phyloP scores from a whole-genome alignment of 2,113 vertebrate species.

The Podarcis muralis region DNA sequence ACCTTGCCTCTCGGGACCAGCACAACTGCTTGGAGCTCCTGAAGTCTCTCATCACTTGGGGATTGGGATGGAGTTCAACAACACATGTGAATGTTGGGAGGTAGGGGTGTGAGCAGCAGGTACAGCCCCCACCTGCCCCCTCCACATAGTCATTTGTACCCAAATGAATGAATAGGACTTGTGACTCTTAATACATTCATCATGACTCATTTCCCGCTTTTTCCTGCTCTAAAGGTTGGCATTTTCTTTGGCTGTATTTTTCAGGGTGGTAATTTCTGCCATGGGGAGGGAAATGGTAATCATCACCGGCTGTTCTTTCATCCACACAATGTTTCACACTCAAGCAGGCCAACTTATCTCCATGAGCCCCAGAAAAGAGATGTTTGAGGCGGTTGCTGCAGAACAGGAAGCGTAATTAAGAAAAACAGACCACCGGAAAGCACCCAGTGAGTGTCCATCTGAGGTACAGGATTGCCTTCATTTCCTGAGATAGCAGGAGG shows the following conservation, averaged over 20 bases:
- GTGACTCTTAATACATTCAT: background rate
- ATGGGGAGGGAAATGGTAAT: background rate
- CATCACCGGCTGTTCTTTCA: background rate
- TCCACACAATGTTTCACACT: background rate
- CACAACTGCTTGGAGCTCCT: too few species aligned
- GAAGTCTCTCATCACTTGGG: too few species aligned
- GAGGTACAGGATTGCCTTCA: background rate
- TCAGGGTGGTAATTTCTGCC: background rate
- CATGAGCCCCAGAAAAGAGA: background rate
- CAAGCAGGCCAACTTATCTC: background rate
- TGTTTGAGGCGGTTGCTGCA: background rate
- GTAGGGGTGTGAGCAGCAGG: background rate
- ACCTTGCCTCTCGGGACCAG: too few species aligned
- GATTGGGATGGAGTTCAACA: too few species aligned
- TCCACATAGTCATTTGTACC: background rate
- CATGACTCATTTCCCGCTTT: background rate
- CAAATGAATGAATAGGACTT: background rate
- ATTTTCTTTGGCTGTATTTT: constrained; percentile 7
- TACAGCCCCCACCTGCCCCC: background rate
- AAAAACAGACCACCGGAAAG: background rate
- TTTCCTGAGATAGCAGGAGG: background rate
- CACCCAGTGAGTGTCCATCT: background rate
- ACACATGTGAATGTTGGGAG: too few species aligned
- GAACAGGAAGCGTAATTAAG: background rate
- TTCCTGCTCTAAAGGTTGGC: background rate